These are phyloP conservation scores for Parasteatoda lunata DNA, from an alignment of 2,888 invertebrate species.

Conservation along the genomic window DNA sequence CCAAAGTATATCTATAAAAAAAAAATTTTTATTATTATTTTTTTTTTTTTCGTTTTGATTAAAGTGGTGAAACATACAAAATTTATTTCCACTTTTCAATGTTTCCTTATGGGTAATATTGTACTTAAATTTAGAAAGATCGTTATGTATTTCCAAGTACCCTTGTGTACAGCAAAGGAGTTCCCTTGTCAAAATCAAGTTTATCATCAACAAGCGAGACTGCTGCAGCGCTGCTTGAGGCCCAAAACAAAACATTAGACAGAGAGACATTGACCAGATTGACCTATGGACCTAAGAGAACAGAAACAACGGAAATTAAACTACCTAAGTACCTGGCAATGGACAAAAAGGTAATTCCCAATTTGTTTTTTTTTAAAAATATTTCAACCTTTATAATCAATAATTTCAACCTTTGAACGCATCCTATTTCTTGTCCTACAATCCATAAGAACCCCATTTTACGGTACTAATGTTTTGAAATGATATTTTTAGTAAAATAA, in stretches of 20 bases:
- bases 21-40: too few species aligned
- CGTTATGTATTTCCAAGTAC: constrained; percentile 41
- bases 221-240: constrained; percentile 34
- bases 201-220: constrained; percentile 6
- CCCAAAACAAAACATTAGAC: constrained; percentile 35
- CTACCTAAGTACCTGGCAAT: constrained; percentile 89
- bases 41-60: background rate
- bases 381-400: background rate
- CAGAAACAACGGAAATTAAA: background rate
- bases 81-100: too few species aligned
- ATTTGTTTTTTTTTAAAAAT: background rate
- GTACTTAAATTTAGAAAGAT: constrained; percentile 28
- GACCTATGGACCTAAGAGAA: constrained; percentile 51
- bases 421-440: too few species aligned
- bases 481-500: too few species aligned
- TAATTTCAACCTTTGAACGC: too few species aligned
- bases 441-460: too few species aligned
- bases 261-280: constrained; percentile 28
- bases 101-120: background rate
- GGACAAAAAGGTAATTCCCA: constrained; percentile 83
- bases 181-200: constrained; percentile 23
- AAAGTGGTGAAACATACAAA: too few species aligned
- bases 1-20: too few species aligned
- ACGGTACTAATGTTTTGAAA: too few species aligned
- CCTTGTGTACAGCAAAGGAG: constrained; percentile 50